Base-by-base conservation (phyloP, 2,888 invertebrate genomes). In the Cosmopolites sordidus region DNA sequence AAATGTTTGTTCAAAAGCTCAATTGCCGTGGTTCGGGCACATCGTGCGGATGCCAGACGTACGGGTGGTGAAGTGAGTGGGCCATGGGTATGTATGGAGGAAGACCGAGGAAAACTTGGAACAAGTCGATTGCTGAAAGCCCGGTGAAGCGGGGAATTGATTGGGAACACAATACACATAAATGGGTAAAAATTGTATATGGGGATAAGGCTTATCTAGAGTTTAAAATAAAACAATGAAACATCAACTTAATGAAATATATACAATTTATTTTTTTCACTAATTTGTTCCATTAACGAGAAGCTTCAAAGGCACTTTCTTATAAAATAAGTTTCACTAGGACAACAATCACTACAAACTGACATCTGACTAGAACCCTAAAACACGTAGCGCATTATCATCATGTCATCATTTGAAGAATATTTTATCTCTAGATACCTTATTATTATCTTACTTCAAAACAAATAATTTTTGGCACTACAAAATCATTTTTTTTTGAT, bases 221-320 rank as follows among this genome's bases (percentile, higher is more conserved):
- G n/a, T n/a, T n/a, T n/a, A n/a, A n/a, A n/a, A n/a, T n/a, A n/a
- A n/a, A n/a, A n/a, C n/a, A 48, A 16, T 16, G 11, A 48, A 33
- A 8, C 16, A 29, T 1, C 15, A 33, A 29, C 41, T 41, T 47
- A 46, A 9, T 33, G 39, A 53, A 53, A 53, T 53, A 48, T 53
- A 47, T 53, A 53, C 52, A 52, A 46, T 43, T 43, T 46, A 42
- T 44, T 45, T 43, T 16, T 4, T 9, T 22, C 22, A 22, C 22
- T 22, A 22, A 9, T n/a, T 39, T 16, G 30, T 53, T 37, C 43
- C 52, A 43, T 43, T 42, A 43, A 46, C 41, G 41, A 38, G 47
- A 48, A 48, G 40, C 42, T 16, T 22, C 27, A 37, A 38, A 43
- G 43, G 43, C 15, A 45, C 33, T 43, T 37, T 33, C 43, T 43